Evolutionary conservation across 2,113 vertebrate genomes (phyloP), one percentile per base, ranked within the genome.

Genomic region (Syngnathoides biaculeatus): DNA sequence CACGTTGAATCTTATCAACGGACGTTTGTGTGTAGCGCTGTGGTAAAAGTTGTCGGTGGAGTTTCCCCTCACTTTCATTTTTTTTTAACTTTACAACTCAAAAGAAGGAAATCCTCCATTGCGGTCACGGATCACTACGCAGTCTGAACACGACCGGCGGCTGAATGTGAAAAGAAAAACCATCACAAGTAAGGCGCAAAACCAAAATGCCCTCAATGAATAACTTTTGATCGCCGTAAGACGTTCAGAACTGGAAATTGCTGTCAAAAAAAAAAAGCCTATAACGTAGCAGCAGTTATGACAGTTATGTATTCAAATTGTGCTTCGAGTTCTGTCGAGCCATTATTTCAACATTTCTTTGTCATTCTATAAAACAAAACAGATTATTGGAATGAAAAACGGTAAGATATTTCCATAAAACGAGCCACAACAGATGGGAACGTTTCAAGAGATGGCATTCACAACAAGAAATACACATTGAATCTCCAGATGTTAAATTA

Each of bases 61-160:
- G 48, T 84, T 85, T 79, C 8, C 83, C 78, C 78, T 68, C 45
- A 26, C 58, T 64, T 70, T 73, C 69, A 74, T 40, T 66, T 74
- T 65, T n/a, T n/a, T 64, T 65, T 27, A 77, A 65, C 72, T 69
- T 58, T 52, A 50, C 63, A 67, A 70, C 67, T 11, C 26, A 73
- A 55, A 88, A 77, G 85, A 84, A 89, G 84, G 79, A 89, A 87
- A 79, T 81, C 64, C 68, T 76, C 78, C 70, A 74, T 71, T 84
- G 79, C 84, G 80, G 78, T 75, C 74, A 71, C n/a, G 77, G 68
- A 71, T 75, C 59, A 79, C 58, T 74, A 68, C 73, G 62, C 61
- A 71, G 71, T 77, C 53, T 58, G 58, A 77, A 80, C 74, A 38
- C 55, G 82, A 76, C 0, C n/a, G 68, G 30, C 75, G 20, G 40